Evolutionary conservation across 2,797 vertebrate species (phyloP).

Genomic region (Peromyscus aztecus): DNA sequence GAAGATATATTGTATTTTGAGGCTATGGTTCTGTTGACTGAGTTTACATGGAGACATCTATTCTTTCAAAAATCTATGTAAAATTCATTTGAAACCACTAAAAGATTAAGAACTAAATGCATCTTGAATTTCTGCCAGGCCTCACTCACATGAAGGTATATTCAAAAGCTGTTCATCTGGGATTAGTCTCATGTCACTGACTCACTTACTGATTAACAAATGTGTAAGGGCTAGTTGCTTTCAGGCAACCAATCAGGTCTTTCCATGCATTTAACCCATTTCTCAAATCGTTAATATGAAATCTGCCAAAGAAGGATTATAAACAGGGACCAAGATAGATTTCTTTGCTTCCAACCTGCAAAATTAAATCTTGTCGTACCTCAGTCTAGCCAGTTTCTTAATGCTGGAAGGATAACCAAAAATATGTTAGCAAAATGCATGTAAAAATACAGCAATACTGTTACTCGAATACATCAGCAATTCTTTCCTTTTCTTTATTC

Average conservation of each 20-base stretch:
- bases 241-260: slow-evolving; percentile 36
- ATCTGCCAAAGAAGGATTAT: slow-evolving; percentile 31
- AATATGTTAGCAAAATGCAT: slow-evolving; percentile 16
- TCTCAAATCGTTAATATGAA: slow-evolving; percentile 70
- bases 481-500: not conserved
- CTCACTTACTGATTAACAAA: slow-evolving; percentile 48
- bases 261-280: slow-evolving; percentile 71
- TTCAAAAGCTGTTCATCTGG: slow-evolving; percentile 56
- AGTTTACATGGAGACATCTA: slow-evolving; percentile 35
- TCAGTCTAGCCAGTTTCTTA: slow-evolving; percentile 54
- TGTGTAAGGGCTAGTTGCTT: slow-evolving; percentile 62
- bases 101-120: slow-evolving; percentile 52
- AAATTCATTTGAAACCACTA: slow-evolving; percentile 46
- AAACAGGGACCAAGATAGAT: slow-evolving; percentile 31
- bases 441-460: slow-evolving; percentile 57
- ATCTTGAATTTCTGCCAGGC: slow-evolving; percentile 55
- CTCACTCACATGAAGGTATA: not conserved
- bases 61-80: slow-evolving; percentile 20
- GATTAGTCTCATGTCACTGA: slow-evolving; percentile 70
- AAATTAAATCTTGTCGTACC: slow-evolving; percentile 47
- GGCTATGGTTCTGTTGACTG: slow-evolving; percentile 16
- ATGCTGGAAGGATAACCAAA: slow-evolving; percentile 62
- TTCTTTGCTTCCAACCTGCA: slow-evolving; percentile 59
- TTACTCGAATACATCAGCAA: not conserved
- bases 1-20: slow-evolving; percentile 27